A percentile compares a stretch with the other conserved stretches of the same genome.
phyloP scores from a whole-genome alignment of 2,797 vertebrate species.

The Neopelma chrysocephalum region DNA sequence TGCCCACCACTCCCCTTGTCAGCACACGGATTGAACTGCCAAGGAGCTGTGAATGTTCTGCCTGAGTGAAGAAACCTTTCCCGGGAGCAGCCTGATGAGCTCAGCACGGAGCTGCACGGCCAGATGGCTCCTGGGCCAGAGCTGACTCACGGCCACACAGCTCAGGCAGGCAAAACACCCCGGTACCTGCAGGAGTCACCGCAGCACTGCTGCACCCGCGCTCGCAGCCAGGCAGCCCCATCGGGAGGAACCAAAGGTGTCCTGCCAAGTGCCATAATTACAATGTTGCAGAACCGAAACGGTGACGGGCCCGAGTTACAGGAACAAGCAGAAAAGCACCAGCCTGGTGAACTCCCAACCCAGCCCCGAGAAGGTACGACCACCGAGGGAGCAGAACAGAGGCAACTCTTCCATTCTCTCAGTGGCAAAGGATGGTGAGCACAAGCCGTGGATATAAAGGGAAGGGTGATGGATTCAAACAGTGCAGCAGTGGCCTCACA shows the following conservation, averaged over 20 bases:
- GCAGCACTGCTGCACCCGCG: not conserved
- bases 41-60: slow-evolving; percentile 8
- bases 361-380: not conserved
- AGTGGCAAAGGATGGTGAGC: not conserved
- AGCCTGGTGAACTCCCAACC: not conserved
- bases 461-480: not conserved
- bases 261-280: not conserved
- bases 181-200: not conserved
- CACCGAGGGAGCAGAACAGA: not conserved
- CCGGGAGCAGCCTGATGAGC: not conserved
- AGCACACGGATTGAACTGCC: not conserved
- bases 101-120: not conserved
- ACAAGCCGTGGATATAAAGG: not conserved
- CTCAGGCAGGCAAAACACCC: not conserved
- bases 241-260: not conserved
- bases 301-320: not conserved
- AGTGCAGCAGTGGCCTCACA: not conserved
- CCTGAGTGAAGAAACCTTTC: not conserved
- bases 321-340: not conserved
- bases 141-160: slow-evolving; percentile 46
- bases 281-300: not conserved
- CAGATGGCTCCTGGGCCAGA: slow-evolving; percentile 38
- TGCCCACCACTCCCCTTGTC: not conserved
- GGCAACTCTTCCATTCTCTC: not conserved
- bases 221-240: not conserved